A percentile compares a stretch with the other conserved stretches of the same genome.
Conservation (phyloP, 2,113 vertebrate species). For the Anolis carolinensis region DNA sequence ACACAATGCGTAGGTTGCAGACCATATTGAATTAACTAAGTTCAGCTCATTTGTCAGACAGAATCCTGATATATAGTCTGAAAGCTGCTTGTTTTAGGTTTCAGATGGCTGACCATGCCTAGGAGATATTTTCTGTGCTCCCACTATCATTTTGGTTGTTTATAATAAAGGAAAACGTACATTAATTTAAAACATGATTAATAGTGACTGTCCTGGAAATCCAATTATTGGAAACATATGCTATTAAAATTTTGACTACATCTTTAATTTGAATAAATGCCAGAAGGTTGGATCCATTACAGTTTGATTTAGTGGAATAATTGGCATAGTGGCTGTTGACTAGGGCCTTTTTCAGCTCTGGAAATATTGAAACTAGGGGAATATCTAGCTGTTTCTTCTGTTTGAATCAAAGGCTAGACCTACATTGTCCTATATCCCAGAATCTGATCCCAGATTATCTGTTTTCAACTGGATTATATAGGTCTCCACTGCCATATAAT, state of each 20-base stretch:
- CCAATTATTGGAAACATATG: constrained; percentile 38
- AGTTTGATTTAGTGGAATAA: constrained; percentile 34
- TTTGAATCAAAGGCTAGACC: background rate
- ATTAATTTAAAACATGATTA: constrained; percentile 31
- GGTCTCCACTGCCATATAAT: no score
- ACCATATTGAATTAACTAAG: background rate
- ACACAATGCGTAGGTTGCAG: background rate
- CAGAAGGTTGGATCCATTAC: constrained; percentile 37
- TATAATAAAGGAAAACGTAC: constrained; percentile 11
- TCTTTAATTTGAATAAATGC: constrained; percentile 42
- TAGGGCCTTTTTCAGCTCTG: constrained; percentile 19
- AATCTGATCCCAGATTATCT: no score
- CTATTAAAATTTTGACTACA: constrained; percentile 18
- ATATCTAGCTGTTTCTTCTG: background rate
- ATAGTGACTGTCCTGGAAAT: constrained; percentile 19
- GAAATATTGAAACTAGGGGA: background rate
- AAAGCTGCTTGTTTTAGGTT: constrained; percentile 7
- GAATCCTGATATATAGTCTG: background rate
- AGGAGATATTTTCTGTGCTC: constrained; percentile 26
- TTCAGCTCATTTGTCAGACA: background rate
- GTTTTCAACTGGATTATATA: no score
- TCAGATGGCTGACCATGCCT: constrained; percentile 26
- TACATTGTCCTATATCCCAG: no score
- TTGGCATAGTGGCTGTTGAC: background rate
- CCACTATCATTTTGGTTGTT: constrained; percentile 17